Evolutionary conservation across 2,888 invertebrate genomes (phyloP).

Genomic region (Tinea pellionella): DNA sequence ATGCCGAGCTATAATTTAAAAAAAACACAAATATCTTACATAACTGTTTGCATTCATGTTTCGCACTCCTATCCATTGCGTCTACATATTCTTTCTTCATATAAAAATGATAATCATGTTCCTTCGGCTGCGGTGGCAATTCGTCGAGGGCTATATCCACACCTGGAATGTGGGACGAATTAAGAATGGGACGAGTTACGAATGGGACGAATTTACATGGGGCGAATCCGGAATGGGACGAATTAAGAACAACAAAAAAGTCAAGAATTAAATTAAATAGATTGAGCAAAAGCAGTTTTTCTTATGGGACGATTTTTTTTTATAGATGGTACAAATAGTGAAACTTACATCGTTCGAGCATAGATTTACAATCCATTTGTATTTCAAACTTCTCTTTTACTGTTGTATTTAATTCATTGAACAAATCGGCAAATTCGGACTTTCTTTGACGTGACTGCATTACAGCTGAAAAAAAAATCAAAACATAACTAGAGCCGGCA

Average conservation of each 20-base stretch:
- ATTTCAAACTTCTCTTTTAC: conserved; percentile 28
- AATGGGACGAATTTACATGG: not conserved
- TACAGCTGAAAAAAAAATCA: conserved; percentile 24
- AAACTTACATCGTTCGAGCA: conserved; percentile 28
- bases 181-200: not conserved
- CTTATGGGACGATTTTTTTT: no score
- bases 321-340: no score
- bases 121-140: conserved; percentile 18
- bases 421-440: conserved; percentile 15
- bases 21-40: no score
- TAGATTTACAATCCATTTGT: conserved; percentile 29
- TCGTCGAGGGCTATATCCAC: conserved; percentile 27
- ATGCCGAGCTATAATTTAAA: no score
- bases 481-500: no score
- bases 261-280: no score
- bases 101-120: conserved; percentile 24
- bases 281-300: no score
- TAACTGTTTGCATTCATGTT: not conserved
- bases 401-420: conserved; percentile 17
- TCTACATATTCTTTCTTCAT: conserved; percentile 27
- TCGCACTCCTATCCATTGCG: conserved; percentile 27
- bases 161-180: not conserved
- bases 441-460: conserved; percentile 20
- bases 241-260: not conserved
- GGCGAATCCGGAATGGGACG: not conserved